Conservation (phyloP, 1,140 invertebrate species). For the Armadillidium nasatum region DNA sequence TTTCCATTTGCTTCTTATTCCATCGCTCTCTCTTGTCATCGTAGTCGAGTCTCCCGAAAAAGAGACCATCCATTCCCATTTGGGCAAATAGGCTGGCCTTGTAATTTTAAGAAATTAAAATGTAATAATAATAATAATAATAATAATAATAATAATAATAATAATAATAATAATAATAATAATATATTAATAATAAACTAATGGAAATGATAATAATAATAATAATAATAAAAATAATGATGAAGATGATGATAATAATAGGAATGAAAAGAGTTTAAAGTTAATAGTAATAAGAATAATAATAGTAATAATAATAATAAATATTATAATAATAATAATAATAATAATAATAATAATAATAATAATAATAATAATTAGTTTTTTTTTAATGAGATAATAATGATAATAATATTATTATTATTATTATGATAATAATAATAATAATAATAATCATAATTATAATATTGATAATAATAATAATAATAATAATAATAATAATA, state of each 20-base stretch:
- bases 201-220: not conserved
- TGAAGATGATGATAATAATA: too few species aligned
- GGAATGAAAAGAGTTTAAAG: too few species aligned
- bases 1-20: slow-evolving; percentile 54
- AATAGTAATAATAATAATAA: not conserved
- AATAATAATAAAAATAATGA: not conserved
- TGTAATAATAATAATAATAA: too few species aligned
- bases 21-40: slow-evolving; percentile 54
- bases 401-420: too few species aligned
- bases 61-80: slow-evolving; percentile 59
- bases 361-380: not conserved
- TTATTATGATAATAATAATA: too few species aligned
- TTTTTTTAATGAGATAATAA: too few species aligned
- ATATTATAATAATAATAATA: not conserved
- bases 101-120: not conserved
- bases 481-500: slow-evolving; percentile 1
- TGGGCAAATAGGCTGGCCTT: slow-evolving; percentile 63
- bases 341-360: slow-evolving; percentile 1
- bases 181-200: not conserved
- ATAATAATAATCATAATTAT: not conserved
- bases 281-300: not conserved
- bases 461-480: not conserved
- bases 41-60: slow-evolving; percentile 59
- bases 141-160: not conserved
- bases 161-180: not conserved